Evolutionary conservation across 2,888 invertebrate species (phyloP).

Genomic region (Torymus aiolomorphi): DNA sequence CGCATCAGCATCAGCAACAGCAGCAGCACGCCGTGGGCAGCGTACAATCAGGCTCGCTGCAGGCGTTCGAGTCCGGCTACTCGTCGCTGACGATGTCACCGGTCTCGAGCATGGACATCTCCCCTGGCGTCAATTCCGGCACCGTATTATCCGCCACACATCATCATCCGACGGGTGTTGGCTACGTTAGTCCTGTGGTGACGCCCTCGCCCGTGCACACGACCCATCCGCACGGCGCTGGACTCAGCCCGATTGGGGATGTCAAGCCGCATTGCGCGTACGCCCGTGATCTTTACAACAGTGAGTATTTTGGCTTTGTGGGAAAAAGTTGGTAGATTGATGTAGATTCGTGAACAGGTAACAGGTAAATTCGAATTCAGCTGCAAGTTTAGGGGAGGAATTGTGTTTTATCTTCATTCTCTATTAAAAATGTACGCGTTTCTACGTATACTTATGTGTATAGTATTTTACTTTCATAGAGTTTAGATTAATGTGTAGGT

Average conservation of each 20-base stretch:
- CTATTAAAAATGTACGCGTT: too few relatives aligned
- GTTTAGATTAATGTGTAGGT: too few relatives aligned
- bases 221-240: conserved; percentile 67
- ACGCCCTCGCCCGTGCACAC: conserved; percentile 72
- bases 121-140: conserved; percentile 63
- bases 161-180: conserved; percentile 67
- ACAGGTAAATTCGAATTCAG: too few relatives aligned
- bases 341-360: background rate
- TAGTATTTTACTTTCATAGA: too few relatives aligned
- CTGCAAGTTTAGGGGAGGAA: too few relatives aligned
- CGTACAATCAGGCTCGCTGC: conserved; percentile 1
- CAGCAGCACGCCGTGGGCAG: conserved; percentile 17
- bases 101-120: conserved; percentile 71
- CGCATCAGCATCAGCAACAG: conserved; percentile 42
- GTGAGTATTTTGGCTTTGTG: conserved; percentile 29
- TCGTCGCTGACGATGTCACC: conserved; percentile 72
- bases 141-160: conserved; percentile 58
- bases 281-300: conserved; percentile 50
- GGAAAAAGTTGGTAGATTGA: background rate
- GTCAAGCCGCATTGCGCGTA: conserved; percentile 69
- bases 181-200: conserved; percentile 69
- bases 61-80: conserved; percentile 69
- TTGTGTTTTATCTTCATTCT: too few relatives aligned
- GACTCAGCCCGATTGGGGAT: conserved; percentile 72
- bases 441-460: too few relatives aligned